Conservation (phyloP, 2,113 vertebrate genomes). For the Mesocricetus auratus region DNA sequence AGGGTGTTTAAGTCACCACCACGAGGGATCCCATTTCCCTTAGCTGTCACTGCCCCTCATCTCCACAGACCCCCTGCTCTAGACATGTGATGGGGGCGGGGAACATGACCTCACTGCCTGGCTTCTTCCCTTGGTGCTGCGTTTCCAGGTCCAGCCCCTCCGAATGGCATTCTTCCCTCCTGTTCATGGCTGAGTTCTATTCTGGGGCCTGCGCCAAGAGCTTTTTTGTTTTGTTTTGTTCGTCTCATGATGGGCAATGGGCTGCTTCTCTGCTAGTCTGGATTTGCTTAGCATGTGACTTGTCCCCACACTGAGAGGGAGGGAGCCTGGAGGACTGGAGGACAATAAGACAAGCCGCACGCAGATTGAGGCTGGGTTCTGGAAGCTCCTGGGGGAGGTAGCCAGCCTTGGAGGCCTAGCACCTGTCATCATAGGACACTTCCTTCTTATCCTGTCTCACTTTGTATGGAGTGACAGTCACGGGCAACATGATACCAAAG, state of each 20-base stretch:
- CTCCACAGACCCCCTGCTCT: neutral
- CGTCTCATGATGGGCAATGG: neutral
- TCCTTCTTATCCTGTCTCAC: no score
- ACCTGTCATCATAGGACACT: neutral
- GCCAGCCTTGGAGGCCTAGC: neutral
- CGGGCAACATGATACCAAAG: neutral
- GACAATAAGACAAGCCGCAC: slow-evolving; percentile 51
- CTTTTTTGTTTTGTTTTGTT: neutral
- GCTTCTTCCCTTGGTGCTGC: neutral
- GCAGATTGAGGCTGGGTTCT: slow-evolving; percentile 21
- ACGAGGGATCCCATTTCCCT: neutral
- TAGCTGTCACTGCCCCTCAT: neutral
- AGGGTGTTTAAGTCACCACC: neutral
- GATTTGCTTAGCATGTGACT: slow-evolving; percentile 66
- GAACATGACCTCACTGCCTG: no score
- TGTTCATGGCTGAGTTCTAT: neutral
- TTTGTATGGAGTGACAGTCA: neutral
- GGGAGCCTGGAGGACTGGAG: neutral
- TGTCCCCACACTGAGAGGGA: neutral
- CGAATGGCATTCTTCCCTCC: fast-evolving
- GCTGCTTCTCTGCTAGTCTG: neutral
- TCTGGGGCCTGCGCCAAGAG: fast-evolving
- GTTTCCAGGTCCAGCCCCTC: neutral
- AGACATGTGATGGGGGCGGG: neutral
- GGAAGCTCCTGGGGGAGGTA: neutral